These are phyloP conservation scores for Conchocele bisecta DNA, from an alignment of 2,888 invertebrate genomes.

Conservation along the genomic window DNA sequence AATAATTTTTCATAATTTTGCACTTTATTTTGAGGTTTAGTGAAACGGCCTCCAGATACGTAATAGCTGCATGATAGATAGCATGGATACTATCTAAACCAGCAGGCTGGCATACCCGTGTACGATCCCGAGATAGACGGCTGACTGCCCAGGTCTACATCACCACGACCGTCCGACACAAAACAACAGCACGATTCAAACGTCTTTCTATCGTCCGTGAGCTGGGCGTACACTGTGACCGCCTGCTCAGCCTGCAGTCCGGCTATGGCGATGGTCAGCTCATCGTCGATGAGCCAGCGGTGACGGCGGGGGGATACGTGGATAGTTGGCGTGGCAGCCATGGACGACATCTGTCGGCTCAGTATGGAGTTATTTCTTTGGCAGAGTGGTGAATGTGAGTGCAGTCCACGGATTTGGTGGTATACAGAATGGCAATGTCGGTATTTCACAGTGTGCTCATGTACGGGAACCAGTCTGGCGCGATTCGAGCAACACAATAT, in stretches of 20 bases:
- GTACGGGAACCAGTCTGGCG: no score
- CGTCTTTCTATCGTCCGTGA: slow-evolving; percentile 37
- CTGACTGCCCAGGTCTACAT: slow-evolving; percentile 42
- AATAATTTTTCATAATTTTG: no score
- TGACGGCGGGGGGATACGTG: background rate
- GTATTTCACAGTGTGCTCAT: no score
- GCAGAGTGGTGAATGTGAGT: no score
- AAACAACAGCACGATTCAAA: slow-evolving; percentile 55
- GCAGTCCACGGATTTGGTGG: no score
- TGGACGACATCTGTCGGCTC: background rate
- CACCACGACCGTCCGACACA: slow-evolving; percentile 41
- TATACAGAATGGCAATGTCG: no score
- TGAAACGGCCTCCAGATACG: no score
- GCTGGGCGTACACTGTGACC: slow-evolving; percentile 47
- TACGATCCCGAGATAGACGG: slow-evolving; percentile 53
- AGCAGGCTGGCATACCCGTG: slow-evolving; percentile 40
- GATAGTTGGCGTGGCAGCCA: background rate
- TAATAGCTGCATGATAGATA: no score
- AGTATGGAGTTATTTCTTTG: no score
- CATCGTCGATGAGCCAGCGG: slow-evolving; percentile 52
- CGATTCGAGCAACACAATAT: no score
- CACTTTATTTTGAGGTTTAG: no score
- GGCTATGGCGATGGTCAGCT: slow-evolving; percentile 38
- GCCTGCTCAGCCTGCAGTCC: slow-evolving; percentile 38
- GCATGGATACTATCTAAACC: background rate